These are phyloP conservation scores for Aspidiotus rigidus DNA, from an alignment of 2,888 invertebrate genomes.

Conservation along the genomic window DNA sequence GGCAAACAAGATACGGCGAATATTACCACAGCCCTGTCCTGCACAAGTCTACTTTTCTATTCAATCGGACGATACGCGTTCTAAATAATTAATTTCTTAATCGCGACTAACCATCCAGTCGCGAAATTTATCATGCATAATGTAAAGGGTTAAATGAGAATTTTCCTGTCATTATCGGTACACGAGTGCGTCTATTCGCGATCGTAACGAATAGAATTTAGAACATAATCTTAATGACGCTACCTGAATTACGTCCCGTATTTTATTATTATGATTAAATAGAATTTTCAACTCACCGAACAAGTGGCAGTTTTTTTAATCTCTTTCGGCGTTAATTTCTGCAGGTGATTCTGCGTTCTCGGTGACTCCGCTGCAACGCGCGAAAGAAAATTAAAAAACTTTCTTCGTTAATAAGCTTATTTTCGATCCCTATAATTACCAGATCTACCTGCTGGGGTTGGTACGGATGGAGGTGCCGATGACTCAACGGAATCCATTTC, in stretches of 20 bases:
- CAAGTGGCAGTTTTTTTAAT: slow-evolving; percentile 13
- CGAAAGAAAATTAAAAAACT: too few species aligned
- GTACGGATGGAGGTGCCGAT: too few species aligned
- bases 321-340: slow-evolving; percentile 53
- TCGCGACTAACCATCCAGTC: slow-evolving; percentile 32
- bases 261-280: slow-evolving; percentile 13
- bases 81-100: slow-evolving; percentile 32
- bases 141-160: slow-evolving; percentile 28
- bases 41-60: neutral
- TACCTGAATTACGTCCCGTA: neutral
- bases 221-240: slow-evolving; percentile 8
- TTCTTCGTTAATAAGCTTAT: too few species aligned
- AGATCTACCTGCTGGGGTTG: too few species aligned
- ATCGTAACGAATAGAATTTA: slow-evolving; percentile 2
- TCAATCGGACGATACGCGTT: slow-evolving; percentile 16
- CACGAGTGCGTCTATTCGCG: neutral
- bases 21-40: slow-evolving; percentile 19
- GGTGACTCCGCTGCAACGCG: slow-evolving; percentile 14
- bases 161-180: slow-evolving; percentile 8
- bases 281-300: slow-evolving; percentile 20
- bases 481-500: too few species aligned
- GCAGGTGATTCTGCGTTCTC: slow-evolving; percentile 60
- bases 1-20: slow-evolving; percentile 20
- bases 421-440: too few species aligned
- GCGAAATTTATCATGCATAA: slow-evolving; percentile 32